Conservation (phyloP, 2,113 vertebrate species). For the Polyodon spathula region DNA sequence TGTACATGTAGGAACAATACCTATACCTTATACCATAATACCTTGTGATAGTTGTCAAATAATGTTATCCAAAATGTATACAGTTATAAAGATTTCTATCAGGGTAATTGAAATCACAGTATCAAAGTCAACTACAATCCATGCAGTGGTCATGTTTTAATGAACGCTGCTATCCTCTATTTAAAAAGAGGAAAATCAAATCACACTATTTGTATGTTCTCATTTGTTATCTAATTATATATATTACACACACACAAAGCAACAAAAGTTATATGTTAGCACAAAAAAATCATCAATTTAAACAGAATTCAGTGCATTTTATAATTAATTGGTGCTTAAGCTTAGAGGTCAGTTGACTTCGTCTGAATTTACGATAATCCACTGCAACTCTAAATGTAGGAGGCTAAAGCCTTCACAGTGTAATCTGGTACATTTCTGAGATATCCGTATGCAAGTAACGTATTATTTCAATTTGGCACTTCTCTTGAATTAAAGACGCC, state of each 20-base stretch:
- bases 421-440: too few species aligned
- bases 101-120: conserved; percentile 15
- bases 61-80: not conserved
- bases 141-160: conserved; percentile 45
- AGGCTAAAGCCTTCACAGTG: too few species aligned
- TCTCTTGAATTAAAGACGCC: too few species aligned
- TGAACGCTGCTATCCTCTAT: conserved; percentile 68
- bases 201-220: too few species aligned
- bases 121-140: conserved; percentile 57
- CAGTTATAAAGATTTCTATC: not conserved
- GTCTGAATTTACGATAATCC: too few species aligned
- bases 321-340: too few species aligned
- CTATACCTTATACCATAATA: conserved; percentile 37
- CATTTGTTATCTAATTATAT: conserved; percentile 49
- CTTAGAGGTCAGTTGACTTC: too few species aligned
- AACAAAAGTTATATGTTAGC: conserved; percentile 41
- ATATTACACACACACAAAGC: conserved; percentile 53
- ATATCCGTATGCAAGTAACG: too few species aligned
- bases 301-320: too few species aligned
- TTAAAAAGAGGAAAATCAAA: conserved; percentile 51
- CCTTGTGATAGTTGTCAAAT: conserved; percentile 6
- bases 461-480: too few species aligned
- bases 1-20: conserved; percentile 38
- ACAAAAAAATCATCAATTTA: too few species aligned
- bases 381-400: too few species aligned